Percentiles rank a stretch among this genome's conserved stretches.
These are phyloP conservation scores for Philypnodon macrostomus DNA, from an alignment of 2,797 vertebrate genomes.

Conservation along the genomic window DNA sequence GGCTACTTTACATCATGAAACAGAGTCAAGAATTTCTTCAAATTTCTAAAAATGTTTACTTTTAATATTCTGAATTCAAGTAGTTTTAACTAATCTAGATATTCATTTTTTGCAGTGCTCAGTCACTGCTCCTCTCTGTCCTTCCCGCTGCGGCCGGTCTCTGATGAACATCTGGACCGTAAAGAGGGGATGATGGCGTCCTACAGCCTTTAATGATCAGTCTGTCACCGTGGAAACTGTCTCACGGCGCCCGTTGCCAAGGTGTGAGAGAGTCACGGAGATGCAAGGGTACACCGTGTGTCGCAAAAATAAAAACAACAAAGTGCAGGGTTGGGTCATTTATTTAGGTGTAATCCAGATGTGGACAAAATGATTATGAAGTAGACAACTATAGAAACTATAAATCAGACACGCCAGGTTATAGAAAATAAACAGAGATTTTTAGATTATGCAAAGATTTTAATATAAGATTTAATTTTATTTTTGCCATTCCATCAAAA, in stretches of 20 bases:
- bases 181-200: slow-evolving; percentile 56
- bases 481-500: no score
- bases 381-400: no score
- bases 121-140: slow-evolving; percentile 16
- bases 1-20: no score
- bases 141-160: slow-evolving; percentile 42
- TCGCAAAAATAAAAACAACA: slow-evolving; percentile 24
- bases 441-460: no score
- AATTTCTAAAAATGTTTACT: no score
- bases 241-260: slow-evolving; percentile 32
- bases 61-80: no score
- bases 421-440: no score
- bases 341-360: not conserved
- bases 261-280: slow-evolving; percentile 29
- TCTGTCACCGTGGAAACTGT: slow-evolving; percentile 55
- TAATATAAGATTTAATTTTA: no score
- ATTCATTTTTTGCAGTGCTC: no score
- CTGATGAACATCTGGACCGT: slow-evolving; percentile 62
- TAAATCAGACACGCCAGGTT: no score
- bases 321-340: slow-evolving; percentile 6
- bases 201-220: slow-evolving; percentile 62
- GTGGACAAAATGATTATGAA: not conserved
- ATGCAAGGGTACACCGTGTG: slow-evolving; percentile 21
- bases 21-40: no score
- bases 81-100: no score